Conservation (phyloP, 2,888 invertebrate genomes). For the Diadegma fenestrale region DNA sequence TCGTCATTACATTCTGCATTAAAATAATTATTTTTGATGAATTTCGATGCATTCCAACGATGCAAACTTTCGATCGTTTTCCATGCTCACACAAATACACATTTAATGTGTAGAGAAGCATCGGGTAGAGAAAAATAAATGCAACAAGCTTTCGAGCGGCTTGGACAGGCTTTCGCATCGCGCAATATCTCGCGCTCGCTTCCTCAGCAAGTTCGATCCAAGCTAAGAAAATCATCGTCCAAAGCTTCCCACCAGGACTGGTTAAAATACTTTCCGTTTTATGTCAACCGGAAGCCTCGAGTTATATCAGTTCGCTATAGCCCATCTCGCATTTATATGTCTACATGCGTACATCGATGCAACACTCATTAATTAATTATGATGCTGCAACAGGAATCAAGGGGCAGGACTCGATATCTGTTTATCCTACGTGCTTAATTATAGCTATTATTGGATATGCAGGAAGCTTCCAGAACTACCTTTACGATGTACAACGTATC, state of each 20-base stretch:
- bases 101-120: background rate
- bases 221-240: slow-evolving; percentile 9
- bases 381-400: slow-evolving; percentile 12
- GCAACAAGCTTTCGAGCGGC: slow-evolving; percentile 50
- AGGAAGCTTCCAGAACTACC: slow-evolving; percentile 1
- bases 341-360: background rate
- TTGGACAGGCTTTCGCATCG: slow-evolving; percentile 28
- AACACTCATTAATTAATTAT: slow-evolving; percentile 48
- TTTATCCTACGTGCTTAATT: slow-evolving; percentile 26
- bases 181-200: slow-evolving; percentile 40
- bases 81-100: background rate
- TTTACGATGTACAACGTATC: background rate
- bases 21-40: too few relatives aligned
- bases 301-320: slow-evolving; percentile 61
- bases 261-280: slow-evolving; percentile 66
- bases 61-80: slow-evolving; percentile 7
- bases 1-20: too few relatives aligned
- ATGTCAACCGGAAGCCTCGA: slow-evolving; percentile 68
- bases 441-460: slow-evolving; percentile 19
- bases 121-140: slow-evolving; percentile 20
- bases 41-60: too few relatives aligned
- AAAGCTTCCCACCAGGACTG: slow-evolving; percentile 60
- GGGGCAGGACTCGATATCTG: slow-evolving; percentile 4
- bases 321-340: background rate
- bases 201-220: background rate